Evolutionary conservation across 2,797 vertebrate genomes (phyloP), one percentile per base, ranked within the genome.

Genomic region (Kryptopterus vitreolus): DNA sequence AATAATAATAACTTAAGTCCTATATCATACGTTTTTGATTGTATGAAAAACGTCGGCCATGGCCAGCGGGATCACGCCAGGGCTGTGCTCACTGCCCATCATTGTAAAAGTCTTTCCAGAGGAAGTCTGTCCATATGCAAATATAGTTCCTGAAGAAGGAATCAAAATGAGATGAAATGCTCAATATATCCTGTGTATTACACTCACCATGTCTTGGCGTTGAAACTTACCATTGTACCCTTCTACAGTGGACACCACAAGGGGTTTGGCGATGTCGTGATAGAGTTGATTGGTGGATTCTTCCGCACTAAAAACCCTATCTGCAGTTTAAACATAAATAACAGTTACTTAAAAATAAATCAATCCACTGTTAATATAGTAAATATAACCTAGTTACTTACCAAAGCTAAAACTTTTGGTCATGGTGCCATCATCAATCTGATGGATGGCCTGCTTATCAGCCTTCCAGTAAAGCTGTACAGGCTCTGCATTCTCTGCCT

Each of bases 71-170:
- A 98, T 96, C 63, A 98, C 94, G 61, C 97, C 97, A 18, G 92
- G 85, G 35, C 81, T 89, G 43, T 87, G 87, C 53, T 93, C 84
- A 2, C 89, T 93, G 3, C 97, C 97, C 95, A 99, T 96, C 96
- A 99, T 99, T 1, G 97, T 97, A 48, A 98, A 96, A 0, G 97
- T 99, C 91, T 99, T 99, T 65, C 97, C 98, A 2, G 97, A 99
- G 4, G 96, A 95, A 0, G 97, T 99, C 84, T 99, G 98, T 0
- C 98, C 97, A 0, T 98, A 99, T 18, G 98, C 97, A 93, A 98
- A 99, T 89, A 98, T 95, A 0, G 97, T 99, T 48, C 98, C 97
- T 99, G 73, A 65, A 16, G 12, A 81, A 31, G 77, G 26, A 18
- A 35, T n/a, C n/a, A n/a, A n/a, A n/a, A n/a, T 7, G 16, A 35